phyloP scores from a whole-genome alignment of 2,888 invertebrate genomes.

The Stenchaetothrips biformis region DNA sequence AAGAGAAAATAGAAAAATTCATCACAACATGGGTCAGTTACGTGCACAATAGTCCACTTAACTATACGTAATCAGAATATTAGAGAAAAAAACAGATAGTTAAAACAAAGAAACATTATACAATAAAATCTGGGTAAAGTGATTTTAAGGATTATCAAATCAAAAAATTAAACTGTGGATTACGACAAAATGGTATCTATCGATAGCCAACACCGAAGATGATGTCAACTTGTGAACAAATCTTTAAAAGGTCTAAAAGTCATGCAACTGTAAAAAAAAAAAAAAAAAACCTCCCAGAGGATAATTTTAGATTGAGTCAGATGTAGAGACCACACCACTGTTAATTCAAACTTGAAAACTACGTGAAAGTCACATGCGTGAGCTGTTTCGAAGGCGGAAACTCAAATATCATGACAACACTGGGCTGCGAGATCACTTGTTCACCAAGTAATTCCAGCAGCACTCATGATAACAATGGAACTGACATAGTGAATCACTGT shows the following conservation, averaged over 20 bases:
- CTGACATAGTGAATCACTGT: no score
- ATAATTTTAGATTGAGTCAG: no score
- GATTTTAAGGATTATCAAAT: neutral
- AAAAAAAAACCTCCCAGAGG: no score
- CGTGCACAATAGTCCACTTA: neutral
- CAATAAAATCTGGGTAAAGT: neutral
- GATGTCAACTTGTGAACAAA: neutral
- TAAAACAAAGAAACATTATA: neutral
- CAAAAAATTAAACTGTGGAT: neutral
- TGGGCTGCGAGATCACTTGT: no score
- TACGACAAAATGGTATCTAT: neutral
- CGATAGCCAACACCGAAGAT: no score
- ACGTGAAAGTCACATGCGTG: no score
- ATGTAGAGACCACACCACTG: no score
- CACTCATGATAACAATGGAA: no score
- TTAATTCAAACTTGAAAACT: no score
- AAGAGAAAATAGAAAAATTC: neutral
- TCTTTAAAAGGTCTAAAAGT: neutral
- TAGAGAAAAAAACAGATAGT: neutral
- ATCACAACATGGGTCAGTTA: neutral
- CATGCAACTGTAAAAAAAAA: neutral
- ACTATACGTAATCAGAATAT: neutral
- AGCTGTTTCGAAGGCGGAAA: no score
- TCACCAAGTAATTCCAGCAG: no score
- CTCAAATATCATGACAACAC: no score